Evolutionary conservation across 2,888 invertebrate genomes (phyloP).

Genomic region (Toxonevra muliebris): DNA sequence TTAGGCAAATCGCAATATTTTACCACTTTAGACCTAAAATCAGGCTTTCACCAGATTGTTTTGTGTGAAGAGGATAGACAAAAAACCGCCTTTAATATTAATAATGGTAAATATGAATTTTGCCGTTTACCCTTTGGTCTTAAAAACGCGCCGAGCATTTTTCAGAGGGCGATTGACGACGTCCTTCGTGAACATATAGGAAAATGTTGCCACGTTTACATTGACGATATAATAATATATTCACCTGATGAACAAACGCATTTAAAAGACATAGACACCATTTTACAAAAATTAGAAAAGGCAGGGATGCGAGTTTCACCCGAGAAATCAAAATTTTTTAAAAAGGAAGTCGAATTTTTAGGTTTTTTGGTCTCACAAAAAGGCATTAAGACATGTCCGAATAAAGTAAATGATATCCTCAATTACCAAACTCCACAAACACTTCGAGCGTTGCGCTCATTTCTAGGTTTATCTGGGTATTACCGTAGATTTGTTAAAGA

Average conservation of each 20-base stretch:
- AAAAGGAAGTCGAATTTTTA: slow-evolving; percentile 24
- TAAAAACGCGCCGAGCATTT: slow-evolving; percentile 25
- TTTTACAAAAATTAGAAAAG: slow-evolving; percentile 10
- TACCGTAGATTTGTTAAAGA: no score
- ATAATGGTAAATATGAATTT: slow-evolving; percentile 28
- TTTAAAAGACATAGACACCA: background rate
- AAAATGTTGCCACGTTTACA: slow-evolving; percentile 21
- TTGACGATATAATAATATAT: slow-evolving; percentile 28
- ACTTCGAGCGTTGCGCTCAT: slow-evolving; percentile 22
- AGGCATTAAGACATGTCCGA: slow-evolving; percentile 30
- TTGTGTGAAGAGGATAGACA: slow-evolving; percentile 22
- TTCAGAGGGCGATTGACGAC: slow-evolving; percentile 24
- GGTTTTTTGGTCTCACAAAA: slow-evolving; percentile 32
- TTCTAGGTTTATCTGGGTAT: slow-evolving; percentile 30
- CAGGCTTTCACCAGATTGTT: slow-evolving; percentile 28
- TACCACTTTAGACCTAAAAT: slow-evolving; percentile 22
- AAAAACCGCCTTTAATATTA: slow-evolving; percentile 26
- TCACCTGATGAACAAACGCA: slow-evolving; percentile 10
- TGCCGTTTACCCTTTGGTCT: slow-evolving; percentile 22
- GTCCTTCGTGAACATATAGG: slow-evolving; percentile 17
- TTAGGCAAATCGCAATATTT: slow-evolving; percentile 24
- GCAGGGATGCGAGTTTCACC: slow-evolving; percentile 12
- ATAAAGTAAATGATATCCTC: slow-evolving; percentile 31
- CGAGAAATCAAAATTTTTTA: slow-evolving; percentile 13
- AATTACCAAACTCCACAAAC: slow-evolving; percentile 28